Evolutionary conservation across 2,797 vertebrate genomes (phyloP), one percentile per base, ranked within the genome.

Genomic region (Melanotaenia parkinsoni): DNA sequence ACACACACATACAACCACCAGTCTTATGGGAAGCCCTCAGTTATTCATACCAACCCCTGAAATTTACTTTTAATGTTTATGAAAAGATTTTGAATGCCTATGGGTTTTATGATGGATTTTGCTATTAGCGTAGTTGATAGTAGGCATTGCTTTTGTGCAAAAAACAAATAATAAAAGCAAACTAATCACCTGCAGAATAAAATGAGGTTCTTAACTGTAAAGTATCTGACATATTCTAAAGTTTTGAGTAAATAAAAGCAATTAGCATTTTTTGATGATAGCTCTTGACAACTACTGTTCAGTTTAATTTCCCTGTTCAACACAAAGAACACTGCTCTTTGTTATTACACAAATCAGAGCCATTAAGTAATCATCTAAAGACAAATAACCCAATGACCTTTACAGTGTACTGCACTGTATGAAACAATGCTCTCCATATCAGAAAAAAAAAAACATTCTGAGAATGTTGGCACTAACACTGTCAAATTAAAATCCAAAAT

Each of bases 241-340:
- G 74, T 84, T 88, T 86, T 86, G 59, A 91, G 86, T 83, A 83
- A 87, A 84, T 87, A 87, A 89, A 89, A 80, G 47, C 28, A 81
- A 90, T 91, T 88, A 77, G 65, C 83, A 87, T 91, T 82, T 86
- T 89, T 91, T 89, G 85, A 89, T 85, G 81, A 82, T 67, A 67
- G 30, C 57, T 85, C 66, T 84, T 76, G 63, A 70, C 58, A 70
- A 73, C 74, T 51, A 63, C 40, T 78, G 37, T 74, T 80, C 45
- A 26, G 62, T 70, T 75, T 78, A 71, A 81, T 86, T 79, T 74
- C 69, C 28, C 35, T 60, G 67, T 71, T 88, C 77, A 86, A 81
- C 81, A 89, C 69, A 80, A 83, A 75, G 64, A 70, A 80, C 84
- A 75, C 58, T 62, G 30, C 45, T 53, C 11, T 59, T 83, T 67